Evolutionary conservation across 2,113 vertebrate genomes (phyloP), one percentile per base, ranked within the genome.

Genomic region (Cisticola juncidis): DNA sequence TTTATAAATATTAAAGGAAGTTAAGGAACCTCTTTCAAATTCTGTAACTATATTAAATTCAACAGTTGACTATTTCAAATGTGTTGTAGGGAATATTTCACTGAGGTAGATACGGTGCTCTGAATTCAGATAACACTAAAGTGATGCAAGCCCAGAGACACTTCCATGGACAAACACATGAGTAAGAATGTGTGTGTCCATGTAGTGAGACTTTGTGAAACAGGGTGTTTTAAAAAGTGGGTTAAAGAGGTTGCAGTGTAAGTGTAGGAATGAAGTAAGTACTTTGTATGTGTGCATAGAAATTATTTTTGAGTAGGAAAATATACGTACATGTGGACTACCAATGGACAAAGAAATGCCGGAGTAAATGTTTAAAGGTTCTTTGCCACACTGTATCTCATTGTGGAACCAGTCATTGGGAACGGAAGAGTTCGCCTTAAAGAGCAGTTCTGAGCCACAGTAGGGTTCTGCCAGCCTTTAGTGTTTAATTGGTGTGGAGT

Each of bases 401-500:
- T 29, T 0, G 2, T 73, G 62, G 73, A 66, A 42, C 35, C 36
- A 20, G 47, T 72, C 47, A 9, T 8, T 48, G 35, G 47, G n/a
- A 91, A 3, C 7, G n/a, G 66, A 66, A 36, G 71, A 83, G 35
- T 83, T 94, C 51, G 14, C 64, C 76, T 77, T 73, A 53, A 68
- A 88, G 80, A 88, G 35, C 56, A 58, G 4, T 70, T 74, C 44
- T 68, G 85, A 90, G 66, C 51, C n/a, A 45, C 36, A 20, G 90
- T 20, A 35, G 4, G 3, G 31, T 95, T 95, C 81, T 94, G 47
- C 69, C 85, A 92, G 42, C 79, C 74, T 86, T 92, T 81, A 60
- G 68, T 56, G 60, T 92, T 95, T 95, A 96, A 95, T 94, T 97
- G 94, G 92, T 95, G 79, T 96, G 94, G 79, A 95, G 85, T 97